phyloP scores from a whole-genome alignment of 2,113 vertebrate genomes.

The Progne subis region DNA sequence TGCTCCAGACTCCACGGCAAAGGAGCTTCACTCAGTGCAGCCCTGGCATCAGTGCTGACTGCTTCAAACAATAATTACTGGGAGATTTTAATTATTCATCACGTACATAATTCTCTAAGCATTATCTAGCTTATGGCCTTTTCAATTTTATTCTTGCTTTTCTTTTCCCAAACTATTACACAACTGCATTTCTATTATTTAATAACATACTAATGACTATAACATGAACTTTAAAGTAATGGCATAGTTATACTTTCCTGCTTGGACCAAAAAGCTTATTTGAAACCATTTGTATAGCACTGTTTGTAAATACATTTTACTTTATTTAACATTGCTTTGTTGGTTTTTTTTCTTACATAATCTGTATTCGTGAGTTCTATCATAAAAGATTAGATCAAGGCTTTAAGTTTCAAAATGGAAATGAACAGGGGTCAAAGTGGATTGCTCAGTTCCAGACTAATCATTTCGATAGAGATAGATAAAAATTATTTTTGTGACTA shows the following conservation, averaged over 20 bases:
- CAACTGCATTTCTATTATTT: background rate
- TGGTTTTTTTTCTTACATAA: background rate
- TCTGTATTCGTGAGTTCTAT: background rate
- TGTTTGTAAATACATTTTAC: background rate
- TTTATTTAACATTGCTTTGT: background rate
- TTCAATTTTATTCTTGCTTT: background rate
- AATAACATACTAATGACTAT: fast-evolving
- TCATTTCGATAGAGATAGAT: background rate
- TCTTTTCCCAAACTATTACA: background rate
- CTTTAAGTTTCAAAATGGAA: background rate
- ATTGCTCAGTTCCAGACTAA: background rate
- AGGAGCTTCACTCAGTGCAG: background rate
- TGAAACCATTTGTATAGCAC: background rate
- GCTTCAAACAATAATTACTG: background rate
- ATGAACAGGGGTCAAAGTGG: background rate
- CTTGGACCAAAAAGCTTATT: background rate
- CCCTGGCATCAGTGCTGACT: background rate
- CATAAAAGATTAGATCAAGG: fast-evolving
- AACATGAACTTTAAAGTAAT: background rate
- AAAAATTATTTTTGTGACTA: background rate
- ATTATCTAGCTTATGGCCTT: background rate
- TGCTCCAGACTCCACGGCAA: background rate
- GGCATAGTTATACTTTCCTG: background rate
- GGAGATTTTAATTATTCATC: background rate
- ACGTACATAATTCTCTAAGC: background rate